Conservation (phyloP, 2,888 invertebrate genomes). For the Pilophorus perplexus region DNA sequence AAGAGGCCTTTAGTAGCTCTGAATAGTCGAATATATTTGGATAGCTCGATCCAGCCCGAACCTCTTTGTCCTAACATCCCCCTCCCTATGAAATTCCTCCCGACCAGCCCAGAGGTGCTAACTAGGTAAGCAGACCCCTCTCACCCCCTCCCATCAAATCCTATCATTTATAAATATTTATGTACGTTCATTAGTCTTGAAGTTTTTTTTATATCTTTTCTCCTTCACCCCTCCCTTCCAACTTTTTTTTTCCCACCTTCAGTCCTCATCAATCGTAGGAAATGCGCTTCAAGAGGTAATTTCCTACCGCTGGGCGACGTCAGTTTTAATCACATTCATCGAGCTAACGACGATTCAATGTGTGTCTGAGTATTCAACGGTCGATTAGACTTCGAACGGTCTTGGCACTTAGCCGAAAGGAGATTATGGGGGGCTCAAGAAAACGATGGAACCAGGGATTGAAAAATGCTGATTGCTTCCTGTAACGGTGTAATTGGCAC, state of each 20-base stretch:
- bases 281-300: neutral
- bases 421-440: too few species aligned
- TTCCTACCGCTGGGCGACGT: slow-evolving; percentile 1
- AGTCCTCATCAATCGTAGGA: slow-evolving; percentile 7
- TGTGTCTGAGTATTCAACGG: too few species aligned
- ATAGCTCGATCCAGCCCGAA: too few species aligned
- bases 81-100: neutral
- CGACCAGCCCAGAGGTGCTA: slow-evolving; percentile 22
- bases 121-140: slow-evolving; percentile 22
- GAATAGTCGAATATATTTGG: too few species aligned
- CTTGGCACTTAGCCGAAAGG: too few species aligned
- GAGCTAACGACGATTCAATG: too few species aligned
- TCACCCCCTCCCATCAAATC: neutral
- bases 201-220: slow-evolving; percentile 2
- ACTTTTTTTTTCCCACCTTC: too few species aligned
- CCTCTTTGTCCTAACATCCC: too few species aligned
- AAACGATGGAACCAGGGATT: too few species aligned
- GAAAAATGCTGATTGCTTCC: too few species aligned
- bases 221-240: neutral
- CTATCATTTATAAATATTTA: slow-evolving; percentile 31
- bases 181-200: slow-evolving; percentile 18
- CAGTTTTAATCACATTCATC: slow-evolving; percentile 13
- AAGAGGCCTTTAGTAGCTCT: slow-evolving; percentile 5
- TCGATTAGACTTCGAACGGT: too few species aligned
- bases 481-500: too few species aligned